phyloP scores from a whole-genome alignment of 2,888 invertebrate genomes.

The Caenorhabditis sp. region DNA sequence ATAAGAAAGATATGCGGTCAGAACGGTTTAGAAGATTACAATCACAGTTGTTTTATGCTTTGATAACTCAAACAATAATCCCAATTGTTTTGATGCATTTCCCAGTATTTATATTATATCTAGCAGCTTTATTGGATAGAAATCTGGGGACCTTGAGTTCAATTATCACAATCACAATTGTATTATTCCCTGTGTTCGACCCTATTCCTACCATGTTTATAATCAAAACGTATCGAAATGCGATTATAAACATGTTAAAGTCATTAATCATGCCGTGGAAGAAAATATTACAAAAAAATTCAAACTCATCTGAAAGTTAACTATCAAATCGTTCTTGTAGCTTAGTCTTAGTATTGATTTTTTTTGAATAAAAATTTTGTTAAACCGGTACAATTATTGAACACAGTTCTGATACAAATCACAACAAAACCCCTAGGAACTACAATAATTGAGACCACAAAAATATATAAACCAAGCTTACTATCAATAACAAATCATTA shows the following conservation, averaged over 20 bases:
- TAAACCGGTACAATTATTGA: too few relatives aligned
- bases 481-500: too few relatives aligned
- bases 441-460: too few relatives aligned
- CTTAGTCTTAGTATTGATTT: too few relatives aligned
- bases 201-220: constrained; percentile 26
- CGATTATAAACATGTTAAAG: constrained; percentile 9
- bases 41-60: not conserved
- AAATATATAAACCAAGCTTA: too few relatives aligned
- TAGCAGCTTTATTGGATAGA: constrained; percentile 16
- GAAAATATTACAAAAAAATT: too few relatives aligned
- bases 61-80: constrained; percentile 11
- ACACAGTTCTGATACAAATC: too few relatives aligned
- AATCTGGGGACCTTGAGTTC: constrained; percentile 25
- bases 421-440: too few relatives aligned
- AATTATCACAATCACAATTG: constrained; percentile 27
- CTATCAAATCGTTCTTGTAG: too few relatives aligned
- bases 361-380: too few relatives aligned
- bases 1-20: not conserved
- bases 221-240: constrained; percentile 20
- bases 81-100: constrained; percentile 23
- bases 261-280: too few relatives aligned
- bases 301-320: too few relatives aligned
- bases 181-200: constrained; percentile 24
- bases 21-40: not conserved
- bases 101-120: constrained; percentile 20